Evolutionary conservation across 1,140 invertebrate genomes (phyloP), one percentile per base, ranked within the genome.

Genomic region (Epicauta chinensis): DNA sequence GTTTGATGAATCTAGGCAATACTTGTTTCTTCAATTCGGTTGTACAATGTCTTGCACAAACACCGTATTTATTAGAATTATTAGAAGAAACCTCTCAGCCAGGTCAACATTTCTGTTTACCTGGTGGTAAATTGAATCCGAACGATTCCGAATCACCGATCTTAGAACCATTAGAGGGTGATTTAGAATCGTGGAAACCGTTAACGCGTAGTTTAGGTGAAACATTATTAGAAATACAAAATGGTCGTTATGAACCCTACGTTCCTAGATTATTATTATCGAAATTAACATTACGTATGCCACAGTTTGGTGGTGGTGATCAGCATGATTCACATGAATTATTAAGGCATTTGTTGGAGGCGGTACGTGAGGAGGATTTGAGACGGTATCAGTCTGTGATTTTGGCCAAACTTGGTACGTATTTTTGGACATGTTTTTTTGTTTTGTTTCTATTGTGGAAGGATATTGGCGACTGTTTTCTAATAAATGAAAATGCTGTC

Each of bases 271-370:
- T 81, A 47, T 74, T 95, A 12, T 83, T 94, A 38, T 78, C 79
- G 31, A 80, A 82, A 55, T 75, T 94, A n/a, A 85, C 81, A 50
- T 78, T 80, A 64, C 89, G 87, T 67, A 79, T 80, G 56, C 79
- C 87, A 0, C 85, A 93, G 65, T 98, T 97, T 70, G 84, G 84
- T 50, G 91, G 91, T n/a, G 92, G 85, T 16, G 88, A 93, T 59
- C 95, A 98, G 69, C 95, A 98, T 66, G 96, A 99, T 73, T 84
- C 94, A 7, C 96, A 98, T 66, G 96, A 99, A 71, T 70, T 98
- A 41, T 74, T 99, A 6, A 73, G 93, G 45, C 89, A 93, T 74
- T 73, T 97, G 17, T 69, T 97, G 16, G 93, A 97, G 69, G 82
- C 82, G 52, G 84, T 96, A 41, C 79, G 86, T 43, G 78, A 79